Base-by-base conservation (phyloP, 2,888 invertebrate species). In the Caenorhabditis japonica region DNA sequence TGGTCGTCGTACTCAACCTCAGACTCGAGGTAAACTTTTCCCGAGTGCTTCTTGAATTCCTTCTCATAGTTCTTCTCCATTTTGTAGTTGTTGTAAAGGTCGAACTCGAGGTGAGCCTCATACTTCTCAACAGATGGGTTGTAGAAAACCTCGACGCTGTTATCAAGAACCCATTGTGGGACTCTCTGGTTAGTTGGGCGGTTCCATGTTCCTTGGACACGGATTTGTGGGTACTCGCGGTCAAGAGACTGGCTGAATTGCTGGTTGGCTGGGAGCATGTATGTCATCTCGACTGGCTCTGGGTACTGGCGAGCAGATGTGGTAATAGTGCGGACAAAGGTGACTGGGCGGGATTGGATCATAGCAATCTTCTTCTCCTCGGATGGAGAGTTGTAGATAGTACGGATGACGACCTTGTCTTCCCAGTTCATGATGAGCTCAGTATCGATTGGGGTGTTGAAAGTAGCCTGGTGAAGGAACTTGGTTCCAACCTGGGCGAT, bases 311-410 rank as follows among this genome's bases (percentile, higher is more conserved):
- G 75, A 17, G 75, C 46, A 13, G 72, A 71, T 43, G 64, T 68
- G 34, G 62, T 34, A 69, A 75, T 77, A 23, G 51, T 64, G 44
- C 77, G 77, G 46, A 75, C 62, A 72, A 77, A 83, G 30, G 80
- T 78, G 52, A 80, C 68, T 47, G 85, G 85, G 21, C 82, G 77
- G 21, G 79, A 74, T 61, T 80, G 75, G 64, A 82, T 44, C 52
- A 75, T 70, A 46, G 66, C 56, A 33, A 85, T 39, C 39, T 73
- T 74, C 15, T 36, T 46, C 39, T 73, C 59, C 33, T 79, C 60
- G 47, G 77, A 49, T 46, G 79, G 79, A 34, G 77, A 23, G 43
- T 53, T 72, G 70, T 53, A 47, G 59, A 33, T 39, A 30, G 69
- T 21, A 25, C 75, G 62, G 59, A 77, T 17, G 43, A 59, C 68